Base-by-base conservation (phyloP, 2,888 invertebrate genomes). In the Latrodectus elegans region DNA sequence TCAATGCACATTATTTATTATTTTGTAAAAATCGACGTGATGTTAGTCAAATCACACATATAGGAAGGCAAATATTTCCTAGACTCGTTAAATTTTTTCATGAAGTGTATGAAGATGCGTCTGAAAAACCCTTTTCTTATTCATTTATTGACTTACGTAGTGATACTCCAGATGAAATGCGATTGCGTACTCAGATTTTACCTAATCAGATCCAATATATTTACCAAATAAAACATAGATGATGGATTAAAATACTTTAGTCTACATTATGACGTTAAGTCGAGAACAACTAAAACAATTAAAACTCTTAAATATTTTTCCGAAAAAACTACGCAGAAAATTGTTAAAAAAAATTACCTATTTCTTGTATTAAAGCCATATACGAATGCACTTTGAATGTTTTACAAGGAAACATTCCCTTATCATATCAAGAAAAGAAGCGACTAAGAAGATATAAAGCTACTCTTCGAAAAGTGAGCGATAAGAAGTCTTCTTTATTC, bases 41-140 rank as follows among this genome's bases (percentile, higher is more conserved):
- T n/a, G n/a, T n/a, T n/a, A n/a, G n/a, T n/a, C n/a, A n/a, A n/a
- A n/a, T n/a, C n/a, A n/a, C n/a, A n/a, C n/a, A n/a, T n/a, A n/a
- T n/a, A n/a, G n/a, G n/a, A n/a, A n/a, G n/a, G n/a, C n/a, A n/a
- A n/a, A n/a, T n/a, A n/a, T n/a, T n/a, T n/a, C n/a, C n/a, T n/a
- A n/a, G n/a, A n/a, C n/a, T n/a, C n/a, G 3, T 78, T 4, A 38
- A 4, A 38, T 38, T 38, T 38, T 38, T 38, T 38, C 38, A 38
- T 4, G 38, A 38, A 38, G 68, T 70, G 6, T 78, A 78, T 49
- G 38, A 78, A n/a, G 78, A 70, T 55, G 78, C 51, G 4, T 68
- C 55, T 8, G 52, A 53, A 38, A 11, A 78, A 53, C n/a, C 68
- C 17, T 70, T n/a, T 76, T 60, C 38, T 4, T 4, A 38, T 38